Conservation (phyloP, 1,140 invertebrate species). For the Hylaeus volcanicus region DNA sequence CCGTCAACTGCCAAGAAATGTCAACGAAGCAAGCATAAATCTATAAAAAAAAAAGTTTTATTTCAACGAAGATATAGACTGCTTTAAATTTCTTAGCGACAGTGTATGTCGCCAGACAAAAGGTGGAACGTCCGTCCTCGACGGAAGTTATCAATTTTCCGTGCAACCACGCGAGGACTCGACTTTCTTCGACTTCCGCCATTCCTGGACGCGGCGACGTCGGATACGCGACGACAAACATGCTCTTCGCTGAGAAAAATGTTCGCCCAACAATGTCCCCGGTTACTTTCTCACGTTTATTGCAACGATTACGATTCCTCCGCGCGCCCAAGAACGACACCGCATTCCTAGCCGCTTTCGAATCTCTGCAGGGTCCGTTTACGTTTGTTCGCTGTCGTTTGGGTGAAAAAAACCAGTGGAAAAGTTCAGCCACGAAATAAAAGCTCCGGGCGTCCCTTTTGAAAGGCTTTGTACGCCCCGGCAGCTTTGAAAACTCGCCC, state of each 20-base stretch:
- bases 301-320: not conserved
- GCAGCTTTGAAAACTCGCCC: not conserved
- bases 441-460: slow-evolving; percentile 2
- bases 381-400: not conserved
- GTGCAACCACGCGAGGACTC: not conserved
- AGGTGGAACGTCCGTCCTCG: not conserved
- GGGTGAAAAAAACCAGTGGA: not conserved
- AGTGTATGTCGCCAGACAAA: too few relatives aligned
- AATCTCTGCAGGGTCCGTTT: not conserved
- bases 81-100: not conserved
- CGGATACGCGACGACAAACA: not conserved
- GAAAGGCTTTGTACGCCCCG: not conserved
- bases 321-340: too few relatives aligned
- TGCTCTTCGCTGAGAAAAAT: not conserved
- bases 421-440: not conserved
- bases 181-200: not conserved
- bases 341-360: not conserved
- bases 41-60: too few relatives aligned
- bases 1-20: too few relatives aligned
- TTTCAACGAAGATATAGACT: too few relatives aligned
- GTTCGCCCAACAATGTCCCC: not conserved
- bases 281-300: not conserved
- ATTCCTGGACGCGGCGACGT: not conserved
- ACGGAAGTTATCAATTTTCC: not conserved
- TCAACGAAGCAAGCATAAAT: too few relatives aligned